Evolutionary conservation across 2,888 invertebrate species (phyloP).

Genomic region (Cerastis rubricosa): DNA sequence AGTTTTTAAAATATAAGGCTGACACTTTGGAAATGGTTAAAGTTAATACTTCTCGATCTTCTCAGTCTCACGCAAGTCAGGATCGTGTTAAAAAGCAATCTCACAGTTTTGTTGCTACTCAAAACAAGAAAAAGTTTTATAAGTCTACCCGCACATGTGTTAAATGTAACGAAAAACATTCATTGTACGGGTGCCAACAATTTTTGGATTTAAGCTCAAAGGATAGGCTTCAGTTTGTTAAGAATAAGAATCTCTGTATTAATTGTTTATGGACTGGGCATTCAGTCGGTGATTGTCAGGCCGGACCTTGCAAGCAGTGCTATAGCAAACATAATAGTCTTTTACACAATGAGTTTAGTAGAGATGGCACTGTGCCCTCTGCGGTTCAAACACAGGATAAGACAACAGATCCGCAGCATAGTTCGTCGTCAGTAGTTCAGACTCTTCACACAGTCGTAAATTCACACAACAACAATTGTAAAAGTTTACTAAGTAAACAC

Average conservation of each 20-base stretch:
- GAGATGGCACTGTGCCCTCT: neutral
- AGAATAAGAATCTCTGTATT: neutral
- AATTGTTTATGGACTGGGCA: constrained; percentile 6
- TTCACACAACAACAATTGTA: constrained; percentile 1
- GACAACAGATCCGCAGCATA: neutral
- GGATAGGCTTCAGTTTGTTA: neutral
- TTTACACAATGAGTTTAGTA: neutral
- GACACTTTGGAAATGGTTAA: constrained; percentile 4
- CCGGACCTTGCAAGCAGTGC: neutral
- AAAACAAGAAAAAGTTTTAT: neutral
- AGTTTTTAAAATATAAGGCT: constrained; percentile 5
- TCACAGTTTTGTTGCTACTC: constrained; percentile 2
- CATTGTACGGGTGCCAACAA: neutral
- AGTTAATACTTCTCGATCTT: neutral
- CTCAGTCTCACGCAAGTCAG: neutral
- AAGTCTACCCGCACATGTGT: neutral
- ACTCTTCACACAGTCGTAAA: neutral
- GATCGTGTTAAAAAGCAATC: neutral
- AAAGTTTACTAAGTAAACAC: neutral
- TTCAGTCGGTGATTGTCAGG: neutral
- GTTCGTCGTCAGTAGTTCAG: constrained; percentile 3
- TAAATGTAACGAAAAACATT: neutral
- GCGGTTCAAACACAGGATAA: neutral
- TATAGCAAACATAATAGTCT: neutral
- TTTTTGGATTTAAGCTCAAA: neutral